Evolutionary conservation across 1,140 invertebrate species (phyloP), one percentile per base, ranked within the genome.

Genomic region (Drosophila biarmipes): DNA sequence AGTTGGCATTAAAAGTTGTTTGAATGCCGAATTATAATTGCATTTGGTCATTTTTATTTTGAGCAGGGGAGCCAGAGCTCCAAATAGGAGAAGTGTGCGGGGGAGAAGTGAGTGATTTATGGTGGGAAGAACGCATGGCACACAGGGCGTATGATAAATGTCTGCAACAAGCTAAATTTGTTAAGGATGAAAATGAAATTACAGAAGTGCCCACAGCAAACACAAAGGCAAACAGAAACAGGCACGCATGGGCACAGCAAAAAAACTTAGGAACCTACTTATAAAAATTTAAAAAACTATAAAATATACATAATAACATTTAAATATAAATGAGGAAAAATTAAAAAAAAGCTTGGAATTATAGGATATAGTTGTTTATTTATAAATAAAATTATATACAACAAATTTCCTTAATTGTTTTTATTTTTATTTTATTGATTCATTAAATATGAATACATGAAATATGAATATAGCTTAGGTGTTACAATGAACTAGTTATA

Each of bases 21-120:
- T 79, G 75, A 71, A 58, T 55, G 63, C 56, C 71, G 80, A 79
- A 79, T 84, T 84, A 84, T 84, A 84, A 84, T 84, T 75, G 80
- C 80, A 79, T 75, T 79, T 75, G 56, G 38, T 51, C 56, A 64
- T 63, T 42, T 51, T 67, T 62, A 62, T 57, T 66, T 80, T 8
- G 31, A 35, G 19, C 7, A 48, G 15, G 11, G 8, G 27, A 29
- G 10, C 0, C 29, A 31, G 29, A 8, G 37, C n/a, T 15, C 11
- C 15, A 40, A 42, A 27, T 14, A 4, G 19, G 27, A 27, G 49
- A 35, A 12, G 24, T 10, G 6, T 38, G 1, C 2, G 43, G 45
- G 56, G 37, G 40, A 19, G 34, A 43, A 27, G 49, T 38, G 24
- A 31, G 45, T 38, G 72, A 69, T 69, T 69, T 68, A 68, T 76